phyloP scores from a whole-genome alignment of 2,113 vertebrate species.

The Phylloscopus trochilus region DNA sequence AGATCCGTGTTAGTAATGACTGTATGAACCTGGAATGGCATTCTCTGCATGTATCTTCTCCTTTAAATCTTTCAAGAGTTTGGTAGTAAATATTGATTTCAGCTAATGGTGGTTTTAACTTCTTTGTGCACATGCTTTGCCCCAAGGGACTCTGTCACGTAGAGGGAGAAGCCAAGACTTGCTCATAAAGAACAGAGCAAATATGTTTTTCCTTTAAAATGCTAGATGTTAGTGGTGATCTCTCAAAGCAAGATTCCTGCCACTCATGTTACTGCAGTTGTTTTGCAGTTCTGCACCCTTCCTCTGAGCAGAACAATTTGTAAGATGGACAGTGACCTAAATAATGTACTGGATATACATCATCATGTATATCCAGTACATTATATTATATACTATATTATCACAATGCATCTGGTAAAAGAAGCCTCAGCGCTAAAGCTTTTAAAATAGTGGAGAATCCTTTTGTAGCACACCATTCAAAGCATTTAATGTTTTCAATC shows the following conservation, averaged over 20 bases:
- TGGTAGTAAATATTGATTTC: conserved; percentile 71
- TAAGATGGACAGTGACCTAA: conserved; percentile 31
- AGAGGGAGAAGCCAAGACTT: conserved; percentile 67
- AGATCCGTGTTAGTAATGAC: background rate
- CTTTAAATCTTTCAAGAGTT: conserved; percentile 47
- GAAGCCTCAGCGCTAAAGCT: background rate
- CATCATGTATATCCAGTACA: background rate
- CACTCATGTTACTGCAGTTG: background rate
- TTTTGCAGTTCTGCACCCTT: background rate
- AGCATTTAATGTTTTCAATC: background rate
- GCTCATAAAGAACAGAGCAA: conserved; percentile 49
- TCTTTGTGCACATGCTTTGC: conserved; percentile 51
- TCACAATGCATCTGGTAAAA: background rate
- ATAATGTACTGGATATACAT: background rate
- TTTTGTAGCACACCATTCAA: background rate
- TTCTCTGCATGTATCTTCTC: background rate
- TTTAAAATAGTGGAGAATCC: background rate
- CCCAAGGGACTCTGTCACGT: conserved; percentile 53
- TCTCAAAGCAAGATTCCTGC: background rate
- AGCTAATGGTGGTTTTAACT: conserved; percentile 58
- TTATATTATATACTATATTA: background rate
- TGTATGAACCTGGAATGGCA: background rate
- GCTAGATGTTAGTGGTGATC: background rate
- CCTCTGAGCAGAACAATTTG: background rate
- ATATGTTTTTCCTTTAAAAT: conserved; percentile 61